Percentiles rank a stretch among this genome's conserved stretches.
Evolutionary conservation across 2,797 vertebrate genomes (phyloP).

Genomic region (Peromyscus nudipes): DNA sequence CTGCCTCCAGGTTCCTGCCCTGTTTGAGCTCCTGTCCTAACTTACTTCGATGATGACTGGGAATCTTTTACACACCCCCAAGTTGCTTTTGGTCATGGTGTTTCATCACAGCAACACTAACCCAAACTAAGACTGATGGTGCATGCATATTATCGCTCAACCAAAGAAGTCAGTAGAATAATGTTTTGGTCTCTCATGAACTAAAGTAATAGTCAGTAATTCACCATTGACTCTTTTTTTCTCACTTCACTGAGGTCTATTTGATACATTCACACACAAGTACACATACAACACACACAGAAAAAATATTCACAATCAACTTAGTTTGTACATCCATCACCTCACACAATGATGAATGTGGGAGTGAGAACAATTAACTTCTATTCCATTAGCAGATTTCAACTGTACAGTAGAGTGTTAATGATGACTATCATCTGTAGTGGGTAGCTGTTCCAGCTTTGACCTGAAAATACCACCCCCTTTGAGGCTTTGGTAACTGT

Average conservation of each 20-base stretch:
- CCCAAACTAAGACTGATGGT: neutral
- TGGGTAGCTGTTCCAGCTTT: no score
- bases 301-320: neutral
- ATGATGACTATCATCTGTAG: neutral
- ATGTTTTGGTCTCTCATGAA: neutral
- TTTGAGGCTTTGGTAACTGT: no score
- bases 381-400: neutral
- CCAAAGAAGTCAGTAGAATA: neutral
- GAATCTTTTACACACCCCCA: neutral
- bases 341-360: neutral
- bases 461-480: no score
- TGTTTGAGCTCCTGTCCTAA: neutral
- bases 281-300: neutral
- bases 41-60: neutral
- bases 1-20: neutral
- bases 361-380: neutral
- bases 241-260: neutral
- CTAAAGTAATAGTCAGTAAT: neutral
- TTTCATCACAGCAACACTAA: neutral
- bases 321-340: neutral
- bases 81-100: neutral
- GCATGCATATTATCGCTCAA: neutral
- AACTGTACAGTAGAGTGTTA: neutral
- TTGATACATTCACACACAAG: neutral
- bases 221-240: neutral